These are phyloP conservation scores for Microcebus griseorufus DNA, from an alignment of 2,113 vertebrate species.

Conservation along the genomic window DNA sequence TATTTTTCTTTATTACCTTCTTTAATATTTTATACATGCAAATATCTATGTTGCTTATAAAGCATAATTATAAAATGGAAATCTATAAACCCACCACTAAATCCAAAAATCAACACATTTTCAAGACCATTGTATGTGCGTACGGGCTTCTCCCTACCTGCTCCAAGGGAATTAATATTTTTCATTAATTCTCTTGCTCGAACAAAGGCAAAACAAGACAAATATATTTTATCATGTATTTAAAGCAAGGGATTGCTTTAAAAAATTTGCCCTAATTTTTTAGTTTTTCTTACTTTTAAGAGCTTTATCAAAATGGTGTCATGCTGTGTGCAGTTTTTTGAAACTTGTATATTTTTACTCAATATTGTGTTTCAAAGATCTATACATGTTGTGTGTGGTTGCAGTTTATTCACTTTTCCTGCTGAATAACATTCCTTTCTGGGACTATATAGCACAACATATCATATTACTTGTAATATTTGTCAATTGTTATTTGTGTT, in stretches of 20 bases:
- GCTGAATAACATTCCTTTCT: neutral
- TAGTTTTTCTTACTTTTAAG: neutral
- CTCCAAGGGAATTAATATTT: neutral
- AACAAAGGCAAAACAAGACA: neutral
- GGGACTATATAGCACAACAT: neutral
- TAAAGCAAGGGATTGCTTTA: neutral
- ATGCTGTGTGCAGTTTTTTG: neutral
- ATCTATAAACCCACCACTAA: neutral
- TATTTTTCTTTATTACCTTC: neutral
- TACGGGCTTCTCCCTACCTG: fast-evolving
- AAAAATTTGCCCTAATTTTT: neutral
- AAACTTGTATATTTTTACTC: neutral
- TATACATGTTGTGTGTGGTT: neutral
- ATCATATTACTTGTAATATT: neutral
- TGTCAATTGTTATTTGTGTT: neutral
- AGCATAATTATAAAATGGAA: neutral
- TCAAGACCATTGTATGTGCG: neutral
- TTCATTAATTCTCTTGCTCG: neutral
- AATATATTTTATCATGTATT: neutral
- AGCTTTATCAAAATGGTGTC: neutral
- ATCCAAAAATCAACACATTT: neutral
- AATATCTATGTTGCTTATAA: neutral
- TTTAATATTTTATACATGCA: constrained; percentile 18
- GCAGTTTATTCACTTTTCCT: neutral
- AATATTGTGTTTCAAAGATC: constrained; percentile 2